These are phyloP conservation scores for Heliconius nattereri DNA, from an alignment of 1,140 invertebrate genomes.

Conservation along the genomic window DNA sequence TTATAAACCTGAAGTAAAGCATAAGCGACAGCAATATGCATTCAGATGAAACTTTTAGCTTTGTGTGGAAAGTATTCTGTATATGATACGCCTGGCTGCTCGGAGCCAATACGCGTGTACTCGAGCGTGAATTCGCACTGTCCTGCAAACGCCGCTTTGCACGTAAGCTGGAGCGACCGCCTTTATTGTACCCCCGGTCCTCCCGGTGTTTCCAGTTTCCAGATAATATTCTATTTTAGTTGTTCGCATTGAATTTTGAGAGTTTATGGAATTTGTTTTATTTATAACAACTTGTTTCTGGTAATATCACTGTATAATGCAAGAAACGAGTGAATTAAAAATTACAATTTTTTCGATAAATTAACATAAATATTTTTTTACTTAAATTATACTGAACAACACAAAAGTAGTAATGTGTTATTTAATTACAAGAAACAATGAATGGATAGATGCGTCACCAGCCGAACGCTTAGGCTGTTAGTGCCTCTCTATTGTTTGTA, in stretches of 20 bases:
- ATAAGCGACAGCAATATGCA: slow-evolving; percentile 20
- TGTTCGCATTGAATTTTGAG: neutral
- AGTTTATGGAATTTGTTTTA: neutral
- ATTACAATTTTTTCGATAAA: too few relatives aligned
- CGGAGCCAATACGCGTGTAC: slow-evolving; percentile 18
- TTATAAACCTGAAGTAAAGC: slow-evolving; percentile 15
- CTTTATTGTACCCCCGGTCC: neutral
- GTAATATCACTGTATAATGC: too few relatives aligned
- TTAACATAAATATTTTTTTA: too few relatives aligned
- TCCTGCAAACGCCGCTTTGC: slow-evolving; percentile 14
- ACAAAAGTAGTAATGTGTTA: too few relatives aligned
- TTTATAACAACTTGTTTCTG: neutral
- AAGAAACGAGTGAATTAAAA: too few relatives aligned
- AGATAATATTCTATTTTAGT: neutral
- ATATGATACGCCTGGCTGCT: neutral
- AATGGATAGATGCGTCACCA: too few relatives aligned
- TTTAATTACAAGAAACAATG: too few relatives aligned
- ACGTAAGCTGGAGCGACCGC: slow-evolving; percentile 13
- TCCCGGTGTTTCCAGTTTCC: slow-evolving; percentile 5
- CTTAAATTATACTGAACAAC: too few relatives aligned
- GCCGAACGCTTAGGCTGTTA: too few relatives aligned
- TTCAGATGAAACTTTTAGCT: slow-evolving; percentile 25
- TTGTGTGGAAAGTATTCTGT: slow-evolving; percentile 23
- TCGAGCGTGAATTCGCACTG: slow-evolving; percentile 12
- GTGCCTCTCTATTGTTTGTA: too few relatives aligned